Conservation (phyloP, 2,888 invertebrate genomes). For the Tetrapedia diversipes region DNA sequence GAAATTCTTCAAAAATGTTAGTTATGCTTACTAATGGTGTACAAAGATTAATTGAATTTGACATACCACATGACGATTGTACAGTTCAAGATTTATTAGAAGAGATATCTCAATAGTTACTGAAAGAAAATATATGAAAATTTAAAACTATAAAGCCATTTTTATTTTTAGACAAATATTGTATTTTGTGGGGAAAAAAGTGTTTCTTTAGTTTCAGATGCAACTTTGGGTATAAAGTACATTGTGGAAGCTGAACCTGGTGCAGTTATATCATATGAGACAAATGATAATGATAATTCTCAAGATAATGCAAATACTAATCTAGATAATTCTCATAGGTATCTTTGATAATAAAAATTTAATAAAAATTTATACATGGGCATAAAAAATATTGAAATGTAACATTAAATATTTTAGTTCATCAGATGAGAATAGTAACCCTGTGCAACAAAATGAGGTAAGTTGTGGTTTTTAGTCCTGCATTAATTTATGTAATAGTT, state of each 20-base stretch:
- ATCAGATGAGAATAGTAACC: conserved; percentile 75
- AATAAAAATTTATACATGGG: background rate
- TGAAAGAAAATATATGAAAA: conserved; percentile 3
- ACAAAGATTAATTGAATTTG: conserved; percentile 92
- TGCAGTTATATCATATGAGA: conserved; percentile 49
- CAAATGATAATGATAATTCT: conserved; percentile 56
- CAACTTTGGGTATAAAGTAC: conserved; percentile 90
- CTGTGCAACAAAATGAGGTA: conserved; percentile 72
- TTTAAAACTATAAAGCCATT: conserved; percentile 27
- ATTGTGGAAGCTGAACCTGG: conserved; percentile 88
- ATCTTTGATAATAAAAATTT: background rate
- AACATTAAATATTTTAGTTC: conserved; percentile 59
- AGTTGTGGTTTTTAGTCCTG: conserved; percentile 33
- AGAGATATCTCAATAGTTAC: conserved; percentile 85
- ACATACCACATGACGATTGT: conserved; percentile 91
- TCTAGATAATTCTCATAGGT: conserved; percentile 56
- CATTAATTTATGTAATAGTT: conserved; percentile 45
- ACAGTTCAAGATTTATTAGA: conserved; percentile 92
- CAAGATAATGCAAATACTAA: conserved; percentile 51
- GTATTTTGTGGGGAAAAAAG: conserved; percentile 88
- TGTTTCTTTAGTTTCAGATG: conserved; percentile 90
- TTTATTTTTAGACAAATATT: conserved; percentile 85
- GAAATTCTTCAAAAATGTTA: conserved; percentile 90
- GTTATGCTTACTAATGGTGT: conserved; percentile 90
- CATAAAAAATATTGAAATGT: background rate